A percentile compares a stretch with the other conserved stretches of the same genome.
Evolutionary conservation across 23 tunicate genomes (phyloP).

Genomic region (Trididemnum clinides): DNA sequence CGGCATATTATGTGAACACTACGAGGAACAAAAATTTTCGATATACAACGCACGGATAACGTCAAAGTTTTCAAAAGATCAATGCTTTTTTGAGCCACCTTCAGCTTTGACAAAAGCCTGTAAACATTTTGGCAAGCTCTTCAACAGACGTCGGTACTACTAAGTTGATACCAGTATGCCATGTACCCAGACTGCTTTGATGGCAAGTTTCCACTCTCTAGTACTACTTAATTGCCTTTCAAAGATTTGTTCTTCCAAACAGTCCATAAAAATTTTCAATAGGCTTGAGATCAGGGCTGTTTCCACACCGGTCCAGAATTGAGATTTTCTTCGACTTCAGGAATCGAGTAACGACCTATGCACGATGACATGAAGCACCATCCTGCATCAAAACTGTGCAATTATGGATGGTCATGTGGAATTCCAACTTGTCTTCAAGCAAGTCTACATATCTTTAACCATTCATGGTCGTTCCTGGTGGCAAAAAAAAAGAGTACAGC

Average conservation of each 20-base stretch:
- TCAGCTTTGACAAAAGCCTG: neutral
- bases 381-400: neutral
- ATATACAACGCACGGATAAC: neutral
- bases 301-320: slow-evolving; percentile 1
- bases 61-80: neutral
- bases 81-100: neutral
- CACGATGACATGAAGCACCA: neutral
- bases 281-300: neutral
- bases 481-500: too few relatives aligned
- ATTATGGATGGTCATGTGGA: neutral
- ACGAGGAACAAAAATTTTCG: neutral
- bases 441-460: too few relatives aligned
- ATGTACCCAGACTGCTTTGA: slow-evolving; percentile 7
- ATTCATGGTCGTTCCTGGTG: too few relatives aligned
- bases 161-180: too few relatives aligned
- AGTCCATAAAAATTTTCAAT: slow-evolving; percentile 10
- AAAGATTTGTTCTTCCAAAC: neutral
- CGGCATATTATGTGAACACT: neutral
- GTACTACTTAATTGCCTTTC: neutral
- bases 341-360: neutral
- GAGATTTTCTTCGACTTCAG: too few relatives aligned
- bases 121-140: neutral
- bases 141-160: neutral
- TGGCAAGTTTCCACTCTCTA: neutral
- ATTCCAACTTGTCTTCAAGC: neutral